A percentile compares a stretch with the other conserved stretches of the same genome.
Conservation (phyloP, 1,140 invertebrate genomes). For the Philotrypesis tridentata region DNA sequence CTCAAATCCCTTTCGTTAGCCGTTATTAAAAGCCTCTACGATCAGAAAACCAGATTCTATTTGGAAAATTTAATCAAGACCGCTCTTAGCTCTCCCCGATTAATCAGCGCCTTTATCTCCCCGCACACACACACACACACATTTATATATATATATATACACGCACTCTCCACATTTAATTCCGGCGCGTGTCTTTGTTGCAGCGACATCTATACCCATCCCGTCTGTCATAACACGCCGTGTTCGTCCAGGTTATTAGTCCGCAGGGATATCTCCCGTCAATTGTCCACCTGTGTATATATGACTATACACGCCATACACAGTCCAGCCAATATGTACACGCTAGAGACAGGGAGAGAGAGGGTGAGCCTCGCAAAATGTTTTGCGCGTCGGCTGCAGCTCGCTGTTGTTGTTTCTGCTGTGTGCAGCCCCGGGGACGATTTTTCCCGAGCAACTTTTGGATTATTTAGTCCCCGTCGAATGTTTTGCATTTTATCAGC, state of each 20-base stretch:
- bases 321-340: not conserved
- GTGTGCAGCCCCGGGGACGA: not conserved
- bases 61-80: not conserved
- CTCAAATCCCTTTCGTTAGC: no score
- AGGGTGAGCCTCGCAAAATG: not conserved
- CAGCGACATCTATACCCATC: constrained; percentile 42
- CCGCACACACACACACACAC: not conserved
- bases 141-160: no score
- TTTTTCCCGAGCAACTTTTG: not conserved
- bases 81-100: not conserved
- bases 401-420: not conserved
- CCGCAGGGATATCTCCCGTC: constrained; percentile 50
- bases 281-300: constrained; percentile 19
- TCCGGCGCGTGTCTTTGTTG: not conserved
- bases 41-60: not conserved
- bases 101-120: not conserved
- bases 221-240: constrained; percentile 59
- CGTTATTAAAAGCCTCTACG: no score
- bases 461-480: not conserved
- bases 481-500: not conserved
- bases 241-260: constrained; percentile 61
- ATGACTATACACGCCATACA: no score
- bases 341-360: not conserved
- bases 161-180: constrained; percentile 23
- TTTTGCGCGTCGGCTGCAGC: not conserved